These are phyloP conservation scores for Piaya cayana DNA, from an alignment of 2,113 vertebrate genomes.

Conservation along the genomic window DNA sequence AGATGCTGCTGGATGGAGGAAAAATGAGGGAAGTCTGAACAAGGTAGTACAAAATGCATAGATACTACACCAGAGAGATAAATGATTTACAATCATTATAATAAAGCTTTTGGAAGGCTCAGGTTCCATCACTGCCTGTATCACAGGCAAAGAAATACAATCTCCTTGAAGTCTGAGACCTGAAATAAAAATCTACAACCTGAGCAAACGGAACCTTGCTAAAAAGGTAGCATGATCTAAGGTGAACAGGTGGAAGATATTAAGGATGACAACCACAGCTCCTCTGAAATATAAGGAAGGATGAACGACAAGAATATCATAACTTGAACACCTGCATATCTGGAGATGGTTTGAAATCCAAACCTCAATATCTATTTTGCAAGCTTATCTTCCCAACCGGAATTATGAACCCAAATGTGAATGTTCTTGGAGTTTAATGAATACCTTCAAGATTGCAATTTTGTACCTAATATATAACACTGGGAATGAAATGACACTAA, in stretches of 20 bases:
- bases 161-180: neutral
- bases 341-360: neutral
- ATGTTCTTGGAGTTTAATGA: neutral
- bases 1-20: neutral
- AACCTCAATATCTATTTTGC: neutral
- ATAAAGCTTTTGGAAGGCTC: neutral
- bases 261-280: neutral
- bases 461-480: neutral
- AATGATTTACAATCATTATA: neutral
- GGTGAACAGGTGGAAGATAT: neutral
- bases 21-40: neutral
- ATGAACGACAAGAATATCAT: neutral
- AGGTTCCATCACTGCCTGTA: neutral
- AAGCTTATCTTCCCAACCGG: neutral
- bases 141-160: neutral
- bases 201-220: neutral
- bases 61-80: neutral
- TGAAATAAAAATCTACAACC: neutral
- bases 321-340: neutral
- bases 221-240: neutral
- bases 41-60: neutral
- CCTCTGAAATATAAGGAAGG: neutral
- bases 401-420: neutral
- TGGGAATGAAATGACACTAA: neutral
- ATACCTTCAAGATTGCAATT: neutral